Evolutionary conservation across 2,888 invertebrate genomes (phyloP).

Genomic region (Geophilus truncorum): DNA sequence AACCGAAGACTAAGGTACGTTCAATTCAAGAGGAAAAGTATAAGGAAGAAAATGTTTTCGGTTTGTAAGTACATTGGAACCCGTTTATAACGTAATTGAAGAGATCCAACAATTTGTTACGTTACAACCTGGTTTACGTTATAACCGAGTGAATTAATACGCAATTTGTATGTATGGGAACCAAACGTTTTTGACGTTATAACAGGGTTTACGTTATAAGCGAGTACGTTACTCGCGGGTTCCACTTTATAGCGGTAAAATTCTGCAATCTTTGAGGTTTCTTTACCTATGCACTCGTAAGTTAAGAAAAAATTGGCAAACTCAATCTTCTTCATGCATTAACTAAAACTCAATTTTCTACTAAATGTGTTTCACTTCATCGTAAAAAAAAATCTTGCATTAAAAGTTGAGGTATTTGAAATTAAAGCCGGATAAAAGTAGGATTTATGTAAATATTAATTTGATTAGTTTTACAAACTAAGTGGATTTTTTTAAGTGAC

Average conservation of each 20-base stretch:
- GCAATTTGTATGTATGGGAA: too few species aligned
- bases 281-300: background rate
- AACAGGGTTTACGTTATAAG: too few species aligned
- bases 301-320: background rate
- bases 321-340: background rate
- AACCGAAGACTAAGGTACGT: background rate
- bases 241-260: too few species aligned
- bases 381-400: background rate
- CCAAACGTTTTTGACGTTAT: too few species aligned
- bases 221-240: too few species aligned
- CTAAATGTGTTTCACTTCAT: background rate
- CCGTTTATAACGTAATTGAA: too few species aligned
- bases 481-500: too few species aligned
- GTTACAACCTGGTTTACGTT: too few species aligned
- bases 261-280: background rate
- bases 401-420: background rate
- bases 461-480: background rate
- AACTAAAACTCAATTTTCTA: background rate
- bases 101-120: too few species aligned
- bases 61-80: too few species aligned
- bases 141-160: too few species aligned
- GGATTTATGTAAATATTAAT: background rate
- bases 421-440: background rate
- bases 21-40: background rate
- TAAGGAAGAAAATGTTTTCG: background rate